A percentile compares a stretch with the other conserved stretches of the same genome.
Conservation (phyloP, 1,140 invertebrate genomes). For the Listronotus oregonensis region DNA sequence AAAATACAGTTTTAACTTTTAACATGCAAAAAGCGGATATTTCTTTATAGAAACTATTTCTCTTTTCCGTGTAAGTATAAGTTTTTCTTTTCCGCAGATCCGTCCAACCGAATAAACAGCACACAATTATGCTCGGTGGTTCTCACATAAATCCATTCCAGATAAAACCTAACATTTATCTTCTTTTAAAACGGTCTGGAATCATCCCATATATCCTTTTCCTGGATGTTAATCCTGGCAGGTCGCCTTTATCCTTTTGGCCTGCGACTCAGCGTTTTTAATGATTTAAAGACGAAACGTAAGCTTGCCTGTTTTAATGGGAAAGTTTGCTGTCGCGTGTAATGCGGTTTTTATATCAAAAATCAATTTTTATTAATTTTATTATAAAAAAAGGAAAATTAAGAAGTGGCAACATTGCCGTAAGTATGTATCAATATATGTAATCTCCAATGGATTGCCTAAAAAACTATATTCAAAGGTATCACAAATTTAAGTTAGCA, state of each 20-base stretch:
- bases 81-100: neutral
- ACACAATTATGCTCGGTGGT: slow-evolving; percentile 42
- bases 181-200: slow-evolving; percentile 39
- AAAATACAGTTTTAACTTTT: too few relatives aligned
- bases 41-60: too few relatives aligned
- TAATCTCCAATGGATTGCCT: too few relatives aligned
- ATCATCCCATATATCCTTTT: slow-evolving; percentile 45
- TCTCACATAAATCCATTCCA: slow-evolving; percentile 42
- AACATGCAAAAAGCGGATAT: too few relatives aligned
- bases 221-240: slow-evolving; percentile 43
- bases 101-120: slow-evolving; percentile 42
- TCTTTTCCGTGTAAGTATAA: too few relatives aligned
- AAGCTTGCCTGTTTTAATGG: slow-evolving; percentile 10
- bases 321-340: slow-evolving; percentile 12
- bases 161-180: slow-evolving; percentile 45
- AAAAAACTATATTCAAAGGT: too few relatives aligned
- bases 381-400: too few relatives aligned
- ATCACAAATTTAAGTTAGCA: too few relatives aligned
- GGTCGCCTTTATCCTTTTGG: slow-evolving; percentile 36
- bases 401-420: too few relatives aligned
- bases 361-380: too few relatives aligned
- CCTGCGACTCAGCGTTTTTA: slow-evolving; percentile 41
- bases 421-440: too few relatives aligned
- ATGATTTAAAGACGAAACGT: slow-evolving; percentile 40
- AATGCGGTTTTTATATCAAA: neutral